Evolutionary conservation across 2,113 vertebrate species (phyloP).

Genomic region (Trogon surrucura): DNA sequence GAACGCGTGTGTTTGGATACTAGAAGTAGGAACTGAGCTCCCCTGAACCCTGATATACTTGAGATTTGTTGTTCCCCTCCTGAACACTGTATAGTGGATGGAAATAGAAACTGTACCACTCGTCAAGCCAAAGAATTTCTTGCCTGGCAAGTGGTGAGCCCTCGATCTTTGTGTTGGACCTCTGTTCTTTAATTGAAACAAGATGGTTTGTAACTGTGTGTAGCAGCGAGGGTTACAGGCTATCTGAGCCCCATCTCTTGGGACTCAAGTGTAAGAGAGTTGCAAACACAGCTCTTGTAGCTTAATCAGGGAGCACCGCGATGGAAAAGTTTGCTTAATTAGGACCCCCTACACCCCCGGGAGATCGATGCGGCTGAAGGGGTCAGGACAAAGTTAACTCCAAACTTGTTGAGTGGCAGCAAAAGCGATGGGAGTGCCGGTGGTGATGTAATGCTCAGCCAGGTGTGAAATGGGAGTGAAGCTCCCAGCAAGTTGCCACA

Average conservation of each 20-base stretch:
- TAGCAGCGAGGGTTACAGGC: accelerated
- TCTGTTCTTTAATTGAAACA: neutral
- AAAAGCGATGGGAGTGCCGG: neutral
- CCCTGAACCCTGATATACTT: accelerated
- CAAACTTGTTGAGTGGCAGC: neutral
- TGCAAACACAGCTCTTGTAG: neutral
- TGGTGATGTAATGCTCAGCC: neutral
- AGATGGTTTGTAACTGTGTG: neutral
- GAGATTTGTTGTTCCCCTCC: neutral
- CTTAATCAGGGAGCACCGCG: accelerated
- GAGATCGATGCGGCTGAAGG: accelerated
- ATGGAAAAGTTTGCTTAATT: neutral
- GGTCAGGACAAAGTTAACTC: accelerated
- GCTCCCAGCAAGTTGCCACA: neutral
- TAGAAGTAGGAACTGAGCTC: neutral
- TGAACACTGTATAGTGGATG: accelerated
- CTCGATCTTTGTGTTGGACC: neutral
- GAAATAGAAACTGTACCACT: neutral
- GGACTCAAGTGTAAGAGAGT: accelerated
- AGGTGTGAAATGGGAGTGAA: accelerated
- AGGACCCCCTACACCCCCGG: neutral
- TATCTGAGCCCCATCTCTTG: too few relatives aligned
- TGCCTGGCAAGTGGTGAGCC: neutral
- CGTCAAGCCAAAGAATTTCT: neutral
- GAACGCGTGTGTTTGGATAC: neutral